Conservation (phyloP, 1,140 invertebrate species). For the Drosophila littoralis region DNA sequence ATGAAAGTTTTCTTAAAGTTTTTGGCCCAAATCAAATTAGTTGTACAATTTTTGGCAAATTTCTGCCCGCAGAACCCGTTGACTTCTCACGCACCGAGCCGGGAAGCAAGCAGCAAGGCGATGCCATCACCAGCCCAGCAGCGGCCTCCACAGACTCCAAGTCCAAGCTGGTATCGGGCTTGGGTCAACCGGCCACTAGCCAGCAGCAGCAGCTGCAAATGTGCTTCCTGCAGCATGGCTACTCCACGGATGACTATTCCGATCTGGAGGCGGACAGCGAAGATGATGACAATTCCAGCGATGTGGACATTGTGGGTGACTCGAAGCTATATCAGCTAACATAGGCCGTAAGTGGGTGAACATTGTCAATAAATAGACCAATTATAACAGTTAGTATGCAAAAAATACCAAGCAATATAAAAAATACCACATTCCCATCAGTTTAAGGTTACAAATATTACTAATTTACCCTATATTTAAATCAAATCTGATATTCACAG, state of each 20-base stretch:
- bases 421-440: not conserved
- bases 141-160: constrained; percentile 44
- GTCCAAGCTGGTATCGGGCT: constrained; percentile 28
- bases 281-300: constrained; percentile 81
- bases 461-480: too few species aligned
- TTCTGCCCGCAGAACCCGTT: constrained; percentile 74
- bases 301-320: constrained; percentile 84
- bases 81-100: constrained; percentile 82
- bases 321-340: constrained; percentile 79
- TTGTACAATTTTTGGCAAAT: constrained; percentile 56
- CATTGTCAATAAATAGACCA: constrained; percentile 23
- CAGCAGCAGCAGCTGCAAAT: constrained; percentile 77
- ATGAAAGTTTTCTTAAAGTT: constrained; percentile 64
- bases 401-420: constrained; percentile 12
- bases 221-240: constrained; percentile 76
- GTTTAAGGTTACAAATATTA: too few species aligned
- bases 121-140: constrained; percentile 33
- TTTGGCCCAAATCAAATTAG: constrained; percentile 70
- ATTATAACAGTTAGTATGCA: not conserved
- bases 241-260: constrained; percentile 79
- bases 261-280: constrained; percentile 74
- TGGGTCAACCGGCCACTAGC: constrained; percentile 20
- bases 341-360: constrained; percentile 48
- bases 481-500: too few species aligned
- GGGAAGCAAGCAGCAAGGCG: constrained; percentile 56